Evolutionary conservation across 2,888 invertebrate species (phyloP), one percentile per base, ranked within the genome.

Genomic region (Cactoblastis cactorum): DNA sequence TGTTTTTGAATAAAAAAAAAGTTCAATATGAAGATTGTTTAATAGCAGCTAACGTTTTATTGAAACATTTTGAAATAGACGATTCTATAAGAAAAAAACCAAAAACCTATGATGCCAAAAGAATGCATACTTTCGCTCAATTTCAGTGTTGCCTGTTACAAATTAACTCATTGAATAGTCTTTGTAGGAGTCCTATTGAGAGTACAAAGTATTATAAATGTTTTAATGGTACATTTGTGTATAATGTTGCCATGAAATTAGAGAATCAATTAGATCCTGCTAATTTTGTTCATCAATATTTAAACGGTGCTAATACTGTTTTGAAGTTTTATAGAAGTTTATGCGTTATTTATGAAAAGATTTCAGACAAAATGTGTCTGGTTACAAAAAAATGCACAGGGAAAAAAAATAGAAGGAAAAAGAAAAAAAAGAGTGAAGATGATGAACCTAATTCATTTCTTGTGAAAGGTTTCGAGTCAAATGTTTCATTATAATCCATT

Each of bases 151-250:
- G 92, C 63, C 70, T 94, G 33, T 79, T 84, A 8, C 91, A 92
- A 59, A 75, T 91, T 1, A 91, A 91, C 60, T 80, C 91, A 61
- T 77, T 96, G 8, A 96, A 96, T 80, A 85, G 82, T 0, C 67
- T 96, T 34, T 88, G 95, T 47, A 83, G 90, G 51, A 84, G 77
- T 52, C 93, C 94, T 0, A 92, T 92, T 65, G 69, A 85, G 32
- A 76, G 83, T 57, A 90, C 92, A 35, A 79, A 86, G 33, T 90
- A 94, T 66, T 91, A 91, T n/a, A 91, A 92, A 62, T 85, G 92
- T 55, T 95, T 91, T 59, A 94, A 95, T 76, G 95, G 96, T 0
- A 94, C 95, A 0, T 93, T 95, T 75, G 72, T 94, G 0, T 96
- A 95, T 64, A 96, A 96, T 81, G 78, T 94, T 19, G 92, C 92